These are phyloP conservation scores for Papilio protenor DNA, from an alignment of 2,888 invertebrate genomes.

Conservation along the genomic window DNA sequence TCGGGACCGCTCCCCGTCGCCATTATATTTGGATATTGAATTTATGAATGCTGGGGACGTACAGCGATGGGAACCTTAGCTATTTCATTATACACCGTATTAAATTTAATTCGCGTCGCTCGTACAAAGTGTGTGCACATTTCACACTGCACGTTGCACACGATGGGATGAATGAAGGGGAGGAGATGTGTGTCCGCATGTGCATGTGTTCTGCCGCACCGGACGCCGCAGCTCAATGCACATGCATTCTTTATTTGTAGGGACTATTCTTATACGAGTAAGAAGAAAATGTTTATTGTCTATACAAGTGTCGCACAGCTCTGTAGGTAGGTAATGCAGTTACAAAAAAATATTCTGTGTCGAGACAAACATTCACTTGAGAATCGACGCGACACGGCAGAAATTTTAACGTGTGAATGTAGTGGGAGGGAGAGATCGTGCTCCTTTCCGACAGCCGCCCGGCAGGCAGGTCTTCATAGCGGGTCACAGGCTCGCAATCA, in stretches of 20 bases:
- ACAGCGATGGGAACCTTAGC: neutral
- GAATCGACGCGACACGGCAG: neutral
- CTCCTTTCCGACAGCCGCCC: neutral
- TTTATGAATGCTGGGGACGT: neutral
- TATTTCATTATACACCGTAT: slow-evolving; percentile 13
- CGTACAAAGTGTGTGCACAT: neutral
- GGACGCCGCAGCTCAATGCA: neutral
- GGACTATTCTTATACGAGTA: too few relatives aligned
- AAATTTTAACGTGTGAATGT: neutral
- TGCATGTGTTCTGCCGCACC: neutral
- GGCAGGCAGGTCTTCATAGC: slow-evolving; percentile 29
- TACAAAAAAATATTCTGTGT: neutral
- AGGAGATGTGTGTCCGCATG: neutral
- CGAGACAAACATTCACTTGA: neutral
- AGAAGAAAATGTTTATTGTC: neutral
- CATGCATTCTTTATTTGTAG: neutral
- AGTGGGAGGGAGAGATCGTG: neutral
- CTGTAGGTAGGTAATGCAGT: neutral
- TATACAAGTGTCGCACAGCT: neutral
- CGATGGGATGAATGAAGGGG: neutral
- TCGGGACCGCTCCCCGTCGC: neutral
- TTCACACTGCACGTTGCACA: neutral
- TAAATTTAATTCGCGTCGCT: slow-evolving; percentile 5
- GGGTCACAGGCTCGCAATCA: slow-evolving; percentile 7
- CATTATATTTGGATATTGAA: slow-evolving; percentile 10